Conservation (phyloP, 92 coral and sea anemone genomes). For the Epizoanthus fatuus region DNA sequence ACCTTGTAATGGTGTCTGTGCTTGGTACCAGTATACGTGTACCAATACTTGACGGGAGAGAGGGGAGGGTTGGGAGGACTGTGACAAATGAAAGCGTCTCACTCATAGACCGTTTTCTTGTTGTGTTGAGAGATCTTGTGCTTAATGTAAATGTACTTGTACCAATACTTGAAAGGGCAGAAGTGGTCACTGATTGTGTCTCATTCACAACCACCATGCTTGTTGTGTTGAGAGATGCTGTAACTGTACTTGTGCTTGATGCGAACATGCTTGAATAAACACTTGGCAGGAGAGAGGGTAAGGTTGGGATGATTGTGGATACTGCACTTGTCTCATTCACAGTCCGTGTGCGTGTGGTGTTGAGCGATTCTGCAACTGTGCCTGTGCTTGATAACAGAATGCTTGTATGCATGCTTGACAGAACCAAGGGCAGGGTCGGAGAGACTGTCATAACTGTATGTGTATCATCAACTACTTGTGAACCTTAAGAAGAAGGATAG, state of each 20-base stretch:
- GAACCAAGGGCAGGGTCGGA: not conserved
- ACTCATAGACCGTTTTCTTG: not conserved
- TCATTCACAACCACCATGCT: not conserved
- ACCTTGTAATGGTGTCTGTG: not conserved
- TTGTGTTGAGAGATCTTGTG: not conserved
- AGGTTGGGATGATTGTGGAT: not conserved
- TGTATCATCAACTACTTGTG: constrained; percentile 5
- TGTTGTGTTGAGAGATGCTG: not conserved
- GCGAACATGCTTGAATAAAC: not conserved
- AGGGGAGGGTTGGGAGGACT: not conserved
- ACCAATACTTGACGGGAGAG: not conserved
- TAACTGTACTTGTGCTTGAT: not conserved
- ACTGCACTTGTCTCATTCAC: not conserved
- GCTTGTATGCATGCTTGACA: constrained; percentile 1
- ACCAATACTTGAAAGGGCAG: not conserved
- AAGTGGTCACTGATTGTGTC: not conserved
- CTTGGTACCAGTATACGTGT: not conserved
- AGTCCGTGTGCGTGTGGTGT: not conserved
- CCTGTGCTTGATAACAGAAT: not conserved
- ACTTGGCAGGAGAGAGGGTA: not conserved
- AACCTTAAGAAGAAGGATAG: constrained; percentile 25
- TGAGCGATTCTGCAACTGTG: not conserved
- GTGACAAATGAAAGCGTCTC: not conserved
- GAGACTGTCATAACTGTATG: not conserved
- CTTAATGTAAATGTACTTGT: not conserved